Conservation (phyloP, 64 coral and sea anemone genomes). For the Exaiptasia diaphana region DNA sequence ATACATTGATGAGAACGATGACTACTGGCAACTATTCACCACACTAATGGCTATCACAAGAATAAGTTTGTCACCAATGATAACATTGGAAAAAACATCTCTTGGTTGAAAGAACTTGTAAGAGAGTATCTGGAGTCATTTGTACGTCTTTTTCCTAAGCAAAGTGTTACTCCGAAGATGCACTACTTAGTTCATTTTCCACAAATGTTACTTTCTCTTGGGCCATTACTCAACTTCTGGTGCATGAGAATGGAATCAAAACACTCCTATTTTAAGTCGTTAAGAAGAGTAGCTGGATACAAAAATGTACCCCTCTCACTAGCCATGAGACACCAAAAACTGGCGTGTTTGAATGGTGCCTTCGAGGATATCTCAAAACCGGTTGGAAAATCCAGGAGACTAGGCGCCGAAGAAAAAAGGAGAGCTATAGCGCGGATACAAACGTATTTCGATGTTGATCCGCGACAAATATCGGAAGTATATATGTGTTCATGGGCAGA, state of each 20-base stretch:
- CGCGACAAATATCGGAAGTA: not conserved
- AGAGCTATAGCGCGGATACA: not conserved
- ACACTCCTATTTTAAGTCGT: conserved; percentile 37
- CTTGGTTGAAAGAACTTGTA: conserved; percentile 1
- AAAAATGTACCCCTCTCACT: conserved; percentile 40
- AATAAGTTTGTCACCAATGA: conserved; percentile 36
- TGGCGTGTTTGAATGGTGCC: not conserved
- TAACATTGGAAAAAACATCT: conserved; percentile 41
- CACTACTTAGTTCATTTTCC: conserved; percentile 64
- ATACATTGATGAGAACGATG: not conserved
- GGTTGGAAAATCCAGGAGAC: not conserved
- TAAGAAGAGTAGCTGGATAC: conserved; percentile 19
- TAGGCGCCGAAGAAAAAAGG: not conserved
- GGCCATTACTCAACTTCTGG: conserved; percentile 52
- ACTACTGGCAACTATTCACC: conserved; percentile 28
- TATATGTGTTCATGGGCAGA: not conserved
- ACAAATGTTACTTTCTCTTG: conserved; percentile 38
- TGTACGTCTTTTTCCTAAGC: conserved; percentile 20
- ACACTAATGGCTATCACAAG: conserved; percentile 32
- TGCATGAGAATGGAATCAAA: conserved; percentile 45
- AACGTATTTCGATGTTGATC: not conserved
- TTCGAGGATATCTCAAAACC: not conserved
- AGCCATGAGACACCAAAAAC: conserved; percentile 37
- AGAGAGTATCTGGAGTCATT: conserved; percentile 23
- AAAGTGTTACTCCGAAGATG: conserved; percentile 40